A percentile compares a stretch with the other conserved stretches of the same genome.
These are phyloP conservation scores for Rhopalosiphum maidis DNA, from an alignment of 1,140 invertebrate species.

Conservation along the genomic window DNA sequence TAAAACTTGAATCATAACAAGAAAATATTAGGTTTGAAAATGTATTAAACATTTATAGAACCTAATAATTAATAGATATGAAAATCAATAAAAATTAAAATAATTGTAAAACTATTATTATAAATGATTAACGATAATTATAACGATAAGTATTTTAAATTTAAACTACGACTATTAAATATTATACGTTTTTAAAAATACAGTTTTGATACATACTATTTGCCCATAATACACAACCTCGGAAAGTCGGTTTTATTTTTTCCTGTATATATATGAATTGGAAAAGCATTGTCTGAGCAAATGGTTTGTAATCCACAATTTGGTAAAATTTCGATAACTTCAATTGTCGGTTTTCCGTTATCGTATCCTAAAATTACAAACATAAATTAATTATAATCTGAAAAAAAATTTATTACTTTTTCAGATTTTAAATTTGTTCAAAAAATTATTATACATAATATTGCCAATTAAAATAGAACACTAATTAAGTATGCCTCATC, in stretches of 20 bases:
- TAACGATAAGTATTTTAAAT: no score
- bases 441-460: no score
- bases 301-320: conserved; percentile 65
- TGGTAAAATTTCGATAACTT: conserved; percentile 61
- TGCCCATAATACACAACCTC: conserved; percentile 66
- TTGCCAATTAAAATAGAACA: neutral
- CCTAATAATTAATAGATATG: no score
- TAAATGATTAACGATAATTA: no score
- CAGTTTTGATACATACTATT: conserved; percentile 64
- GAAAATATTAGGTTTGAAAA: no score
- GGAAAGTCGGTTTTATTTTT: conserved; percentile 64
- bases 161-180: no score
- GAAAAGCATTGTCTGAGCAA: conserved; percentile 63
- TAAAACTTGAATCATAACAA: no score
- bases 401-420: neutral
- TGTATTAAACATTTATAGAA: no score
- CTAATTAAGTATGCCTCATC: neutral
- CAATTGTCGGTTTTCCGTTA: conserved; percentile 54
- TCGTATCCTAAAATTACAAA: conserved; percentile 11
- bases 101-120: no score
- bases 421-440: neutral
- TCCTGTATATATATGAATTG: conserved; percentile 66
- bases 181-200: neutral
- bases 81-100: no score
- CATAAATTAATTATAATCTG: neutral